Evolutionary conservation across 2,113 vertebrate species (phyloP).

Genomic region (Rhinichthys klamathensis): DNA sequence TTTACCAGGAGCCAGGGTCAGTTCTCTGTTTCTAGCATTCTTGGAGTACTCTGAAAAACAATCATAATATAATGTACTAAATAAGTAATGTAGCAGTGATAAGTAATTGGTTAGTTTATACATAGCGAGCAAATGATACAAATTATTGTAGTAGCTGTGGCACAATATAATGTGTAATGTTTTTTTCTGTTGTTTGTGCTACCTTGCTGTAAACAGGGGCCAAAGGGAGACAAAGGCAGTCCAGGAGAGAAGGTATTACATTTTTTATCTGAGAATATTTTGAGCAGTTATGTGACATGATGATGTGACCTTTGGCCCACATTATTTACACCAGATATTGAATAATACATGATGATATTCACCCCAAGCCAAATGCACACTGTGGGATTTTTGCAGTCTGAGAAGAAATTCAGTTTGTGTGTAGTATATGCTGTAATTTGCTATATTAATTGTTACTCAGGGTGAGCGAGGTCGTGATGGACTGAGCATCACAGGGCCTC

Average conservation of each 20-base stretch:
- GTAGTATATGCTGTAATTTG: not conserved
- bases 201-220: slow-evolving; percentile 75
- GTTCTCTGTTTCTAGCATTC: slow-evolving; percentile 37
- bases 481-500: slow-evolving; percentile 76
- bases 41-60: not conserved
- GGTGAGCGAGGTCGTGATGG: slow-evolving; percentile 84
- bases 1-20: slow-evolving; percentile 74
- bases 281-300: not conserved
- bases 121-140: not conserved
- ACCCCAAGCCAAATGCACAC: not conserved
- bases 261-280: not conserved
- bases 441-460: slow-evolving; percentile 63
- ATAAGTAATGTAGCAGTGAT: not conserved
- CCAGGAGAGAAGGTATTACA: slow-evolving; percentile 80
- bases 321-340: not conserved
- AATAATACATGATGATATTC: slow-evolving; percentile 2
- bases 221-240: slow-evolving; percentile 86
- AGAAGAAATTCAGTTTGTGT: not conserved
- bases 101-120: not conserved
- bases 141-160: not conserved
- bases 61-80: not conserved
- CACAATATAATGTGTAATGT: not conserved
- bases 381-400: not conserved
- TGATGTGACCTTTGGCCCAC: not conserved
- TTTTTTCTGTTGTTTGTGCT: not conserved